These are phyloP conservation scores for Sminthurinus signatus DNA, from an alignment of 1,140 invertebrate genomes.

Conservation along the genomic window DNA sequence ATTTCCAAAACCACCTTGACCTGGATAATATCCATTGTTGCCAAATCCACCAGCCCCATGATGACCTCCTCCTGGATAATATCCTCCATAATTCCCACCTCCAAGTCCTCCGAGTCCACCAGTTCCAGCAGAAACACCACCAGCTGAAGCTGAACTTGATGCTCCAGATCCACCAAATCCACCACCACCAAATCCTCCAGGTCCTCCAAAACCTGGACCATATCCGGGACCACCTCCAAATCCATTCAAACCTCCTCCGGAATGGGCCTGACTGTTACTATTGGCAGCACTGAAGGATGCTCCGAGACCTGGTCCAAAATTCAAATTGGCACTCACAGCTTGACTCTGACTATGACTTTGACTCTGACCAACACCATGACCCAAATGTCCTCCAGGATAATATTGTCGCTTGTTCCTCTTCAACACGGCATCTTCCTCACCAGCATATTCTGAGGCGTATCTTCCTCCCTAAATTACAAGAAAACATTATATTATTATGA, in stretches of 20 bases:
- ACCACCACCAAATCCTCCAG: neutral
- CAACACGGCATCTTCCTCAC: too few species aligned
- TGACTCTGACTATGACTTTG: conserved; percentile 1
- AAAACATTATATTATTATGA: too few species aligned
- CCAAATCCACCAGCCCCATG: neutral
- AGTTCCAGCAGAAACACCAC: neutral
- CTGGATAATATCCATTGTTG: conserved; percentile 4
- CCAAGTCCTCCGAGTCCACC: neutral
- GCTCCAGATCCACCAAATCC: conserved; percentile 3
- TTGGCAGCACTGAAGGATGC: conserved; percentile 6
- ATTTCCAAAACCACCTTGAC: neutral
- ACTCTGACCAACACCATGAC: neutral
- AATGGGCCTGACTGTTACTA: neutral
- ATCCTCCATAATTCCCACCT: neutral
- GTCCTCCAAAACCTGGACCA: neutral
- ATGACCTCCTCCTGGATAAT: neutral
- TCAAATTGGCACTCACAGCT: conserved; percentile 1
- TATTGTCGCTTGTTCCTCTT: neutral
- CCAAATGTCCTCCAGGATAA: neutral
- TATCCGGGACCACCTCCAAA: neutral
- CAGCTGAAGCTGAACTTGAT: conserved; percentile 6
- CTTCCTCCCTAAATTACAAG: neutral
- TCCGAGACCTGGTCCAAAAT: conserved; percentile 5
- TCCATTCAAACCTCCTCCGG: too few species aligned
- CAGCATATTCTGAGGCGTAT: neutral